phyloP scores from a whole-genome alignment of 1,140 invertebrate species.

The Phenacoccus solenopsis region DNA sequence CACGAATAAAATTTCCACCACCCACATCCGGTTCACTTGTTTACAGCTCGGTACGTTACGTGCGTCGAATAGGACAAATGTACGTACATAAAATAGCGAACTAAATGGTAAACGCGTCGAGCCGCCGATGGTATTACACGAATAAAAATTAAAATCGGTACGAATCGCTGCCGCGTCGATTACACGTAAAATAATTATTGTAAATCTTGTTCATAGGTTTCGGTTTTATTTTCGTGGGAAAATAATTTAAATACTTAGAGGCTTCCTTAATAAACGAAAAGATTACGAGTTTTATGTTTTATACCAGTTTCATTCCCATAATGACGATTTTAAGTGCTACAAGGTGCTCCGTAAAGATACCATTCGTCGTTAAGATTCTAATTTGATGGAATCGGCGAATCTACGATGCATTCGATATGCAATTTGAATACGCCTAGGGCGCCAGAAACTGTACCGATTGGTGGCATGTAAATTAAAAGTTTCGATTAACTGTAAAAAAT shows the following conservation, averaged over 20 bases:
- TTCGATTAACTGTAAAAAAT: too few species aligned
- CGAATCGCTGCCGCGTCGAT: background rate
- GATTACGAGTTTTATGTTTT: background rate
- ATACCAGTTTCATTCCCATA: slow-evolving; percentile 15
- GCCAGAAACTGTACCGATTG: too few species aligned
- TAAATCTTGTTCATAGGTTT: slow-evolving; percentile 11
- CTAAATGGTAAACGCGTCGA: background rate
- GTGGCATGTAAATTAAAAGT: too few species aligned
- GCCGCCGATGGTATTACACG: background rate
- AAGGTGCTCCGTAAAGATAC: background rate
- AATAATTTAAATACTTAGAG: slow-evolving; percentile 12
- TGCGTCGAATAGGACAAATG: background rate
- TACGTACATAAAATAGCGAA: background rate
- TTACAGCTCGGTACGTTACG: background rate
- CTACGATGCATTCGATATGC: too few species aligned
- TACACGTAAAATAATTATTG: slow-evolving; percentile 1
- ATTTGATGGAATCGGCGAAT: too few species aligned
- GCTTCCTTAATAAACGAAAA: slow-evolving; percentile 13
- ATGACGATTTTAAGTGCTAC: background rate
- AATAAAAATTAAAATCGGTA: background rate
- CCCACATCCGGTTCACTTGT: background rate
- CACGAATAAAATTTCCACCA: background rate
- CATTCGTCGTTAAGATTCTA: too few species aligned
- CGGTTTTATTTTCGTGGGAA: background rate
- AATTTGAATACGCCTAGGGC: too few species aligned